These are phyloP conservation scores for Benitochromis conjunctus DNA, from an alignment of 2,113 vertebrate species.

Conservation along the genomic window DNA sequence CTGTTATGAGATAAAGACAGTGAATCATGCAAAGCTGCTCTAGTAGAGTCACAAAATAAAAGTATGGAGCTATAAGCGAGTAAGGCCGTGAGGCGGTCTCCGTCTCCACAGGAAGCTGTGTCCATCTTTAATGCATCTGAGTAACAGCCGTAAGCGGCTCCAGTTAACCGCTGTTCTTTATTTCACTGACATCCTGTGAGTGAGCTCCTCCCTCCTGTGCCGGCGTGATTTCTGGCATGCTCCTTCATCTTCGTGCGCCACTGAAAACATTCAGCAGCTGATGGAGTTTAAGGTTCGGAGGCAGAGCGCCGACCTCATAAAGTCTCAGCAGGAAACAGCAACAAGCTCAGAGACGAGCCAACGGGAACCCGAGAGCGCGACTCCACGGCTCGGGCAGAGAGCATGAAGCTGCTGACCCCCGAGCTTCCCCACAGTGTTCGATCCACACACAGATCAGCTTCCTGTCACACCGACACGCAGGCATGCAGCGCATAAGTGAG, in stretches of 20 bases:
- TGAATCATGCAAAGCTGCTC: background rate
- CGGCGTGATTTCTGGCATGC: constrained; percentile 22
- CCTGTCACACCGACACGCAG: too few species aligned
- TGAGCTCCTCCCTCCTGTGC: background rate
- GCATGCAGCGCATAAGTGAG: too few species aligned
- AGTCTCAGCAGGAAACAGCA: constrained; percentile 40
- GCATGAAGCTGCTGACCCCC: background rate
- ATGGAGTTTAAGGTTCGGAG: constrained; percentile 1
- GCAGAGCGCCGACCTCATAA: constrained; percentile 11
- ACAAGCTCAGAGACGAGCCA: constrained; percentile 11
- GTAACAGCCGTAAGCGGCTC: background rate
- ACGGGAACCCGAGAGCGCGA: background rate
- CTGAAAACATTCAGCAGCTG: constrained; percentile 49
- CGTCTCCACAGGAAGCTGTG: background rate
- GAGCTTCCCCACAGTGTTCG: background rate
- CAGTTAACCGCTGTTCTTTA: background rate
- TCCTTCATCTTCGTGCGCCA: background rate
- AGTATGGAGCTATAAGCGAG: fast-evolving
- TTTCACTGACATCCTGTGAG: background rate
- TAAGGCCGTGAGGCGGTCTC: background rate
- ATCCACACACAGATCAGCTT: background rate
- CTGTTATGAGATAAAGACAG: background rate
- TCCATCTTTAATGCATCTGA: background rate
- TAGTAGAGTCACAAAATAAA: fast-evolving
- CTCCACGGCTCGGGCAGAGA: background rate